Conservation (phyloP, 2,113 vertebrate species). For the Charina bottae region DNA sequence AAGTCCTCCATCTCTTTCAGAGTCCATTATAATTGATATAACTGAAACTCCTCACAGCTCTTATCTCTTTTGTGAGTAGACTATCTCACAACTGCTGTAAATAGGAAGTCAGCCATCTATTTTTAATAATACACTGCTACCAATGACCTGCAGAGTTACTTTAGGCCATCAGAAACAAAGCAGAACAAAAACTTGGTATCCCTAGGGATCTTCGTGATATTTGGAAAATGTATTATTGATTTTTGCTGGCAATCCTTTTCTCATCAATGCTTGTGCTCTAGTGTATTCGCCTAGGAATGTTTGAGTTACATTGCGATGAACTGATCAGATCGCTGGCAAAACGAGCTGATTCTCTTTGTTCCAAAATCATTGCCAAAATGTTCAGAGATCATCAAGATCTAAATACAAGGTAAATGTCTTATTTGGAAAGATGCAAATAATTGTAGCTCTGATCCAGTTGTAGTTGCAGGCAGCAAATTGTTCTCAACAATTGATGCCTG, state of each 20-base stretch:
- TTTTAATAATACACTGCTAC: neutral
- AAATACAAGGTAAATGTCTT: slow-evolving; percentile 72
- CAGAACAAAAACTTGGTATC: neutral
- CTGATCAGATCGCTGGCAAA: slow-evolving; percentile 79
- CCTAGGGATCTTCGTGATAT: neutral
- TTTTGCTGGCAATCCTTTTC: neutral
- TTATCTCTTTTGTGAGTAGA: neutral
- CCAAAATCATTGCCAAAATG: slow-evolving; percentile 78
- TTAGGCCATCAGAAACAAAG: neutral
- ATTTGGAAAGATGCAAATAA: neutral
- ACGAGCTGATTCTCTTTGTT: slow-evolving; percentile 75
- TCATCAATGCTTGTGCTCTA: slow-evolving; percentile 56
- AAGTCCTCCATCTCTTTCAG: neutral
- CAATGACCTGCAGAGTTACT: neutral
- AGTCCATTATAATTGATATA: neutral
- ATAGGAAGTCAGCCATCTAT: neutral
- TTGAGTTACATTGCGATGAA: slow-evolving; percentile 84
- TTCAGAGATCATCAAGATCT: slow-evolving; percentile 77
- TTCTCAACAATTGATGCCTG: neutral
- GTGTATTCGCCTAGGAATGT: slow-evolving; percentile 84
- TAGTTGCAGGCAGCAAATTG: neutral
- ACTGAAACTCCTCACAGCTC: neutral
- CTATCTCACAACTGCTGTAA: neutral
- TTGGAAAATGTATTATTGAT: neutral
- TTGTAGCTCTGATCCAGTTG: neutral